A percentile compares a stretch with the other conserved stretches of the same genome.
Conservation (phyloP, 2,113 vertebrate species). For the Notarius quadriscutis region DNA sequence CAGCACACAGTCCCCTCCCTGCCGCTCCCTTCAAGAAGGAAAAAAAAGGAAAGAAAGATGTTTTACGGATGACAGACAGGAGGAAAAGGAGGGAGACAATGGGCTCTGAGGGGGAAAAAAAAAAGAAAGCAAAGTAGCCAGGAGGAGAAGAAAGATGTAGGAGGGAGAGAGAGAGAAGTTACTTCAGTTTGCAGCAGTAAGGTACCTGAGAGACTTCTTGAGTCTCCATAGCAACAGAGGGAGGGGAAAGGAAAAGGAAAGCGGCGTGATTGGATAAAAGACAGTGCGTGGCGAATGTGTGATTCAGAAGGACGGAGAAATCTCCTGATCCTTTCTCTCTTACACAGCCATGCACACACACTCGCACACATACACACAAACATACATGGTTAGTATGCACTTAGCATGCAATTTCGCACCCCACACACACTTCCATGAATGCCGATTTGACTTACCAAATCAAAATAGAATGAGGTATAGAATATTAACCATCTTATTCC, state of each 20-base stretch:
- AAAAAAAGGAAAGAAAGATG: not conserved
- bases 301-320: constrained; percentile 37
- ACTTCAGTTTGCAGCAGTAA: constrained; percentile 31
- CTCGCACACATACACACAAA: not conserved
- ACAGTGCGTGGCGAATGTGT: constrained; percentile 14
- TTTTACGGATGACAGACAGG: constrained; percentile 1
- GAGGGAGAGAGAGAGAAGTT: constrained; percentile 29
- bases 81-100: constrained; percentile 13
- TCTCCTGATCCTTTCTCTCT: constrained; percentile 28
- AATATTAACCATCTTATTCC: constrained; percentile 31
- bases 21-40: not conserved
- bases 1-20: not conserved
- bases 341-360: constrained; percentile 7
- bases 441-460: constrained; percentile 1
- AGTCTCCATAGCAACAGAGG: constrained; percentile 58
- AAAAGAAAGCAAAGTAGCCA: constrained; percentile 2
- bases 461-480: not conserved
- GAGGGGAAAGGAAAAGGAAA: constrained; percentile 30
- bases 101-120: not conserved
- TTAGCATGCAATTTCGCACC: not conserved
- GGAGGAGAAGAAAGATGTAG: constrained; percentile 14
- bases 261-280: constrained; percentile 32
- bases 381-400: not conserved
- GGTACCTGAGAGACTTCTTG: constrained; percentile 50
- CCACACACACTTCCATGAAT: constrained; percentile 12